These are phyloP conservation scores for Meghimatium bilineatum DNA, from an alignment of 2,888 invertebrate genomes.

Conservation along the genomic window DNA sequence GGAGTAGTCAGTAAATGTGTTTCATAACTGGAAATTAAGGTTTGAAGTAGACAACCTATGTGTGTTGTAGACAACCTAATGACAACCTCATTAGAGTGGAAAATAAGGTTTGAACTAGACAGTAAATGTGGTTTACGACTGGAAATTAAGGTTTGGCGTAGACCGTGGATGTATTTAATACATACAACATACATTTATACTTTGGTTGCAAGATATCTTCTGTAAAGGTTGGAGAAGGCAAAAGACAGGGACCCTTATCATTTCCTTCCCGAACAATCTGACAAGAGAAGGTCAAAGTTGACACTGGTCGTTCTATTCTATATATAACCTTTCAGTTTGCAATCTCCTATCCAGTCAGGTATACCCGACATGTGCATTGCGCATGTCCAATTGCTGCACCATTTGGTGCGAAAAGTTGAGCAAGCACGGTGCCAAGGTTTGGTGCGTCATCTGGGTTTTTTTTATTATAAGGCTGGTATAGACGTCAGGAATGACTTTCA, in stretches of 20 bases:
- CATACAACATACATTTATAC: too few species aligned
- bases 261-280: neutral
- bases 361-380: neutral
- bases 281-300: neutral
- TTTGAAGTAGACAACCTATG: too few species aligned
- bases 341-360: neutral
- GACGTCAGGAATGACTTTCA: neutral
- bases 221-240: neutral
- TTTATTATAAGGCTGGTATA: neutral
- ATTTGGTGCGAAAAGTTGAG: neutral
- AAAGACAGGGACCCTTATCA: neutral
- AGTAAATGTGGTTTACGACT: too few species aligned
- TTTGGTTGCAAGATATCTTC: too few species aligned
- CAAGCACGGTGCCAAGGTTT: neutral
- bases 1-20: too few species aligned
- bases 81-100: too few species aligned
- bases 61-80: too few species aligned
- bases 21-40: too few species aligned
- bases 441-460: neutral
- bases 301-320: neutral
- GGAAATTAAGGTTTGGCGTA: too few species aligned
- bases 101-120: too few species aligned
- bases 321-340: neutral
- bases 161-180: too few species aligned
- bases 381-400: neutral